A percentile compares a stretch with the other conserved stretches of the same genome.
Conservation (phyloP, 1,140 invertebrate genomes). For the Drosophila mojavensis region DNA sequence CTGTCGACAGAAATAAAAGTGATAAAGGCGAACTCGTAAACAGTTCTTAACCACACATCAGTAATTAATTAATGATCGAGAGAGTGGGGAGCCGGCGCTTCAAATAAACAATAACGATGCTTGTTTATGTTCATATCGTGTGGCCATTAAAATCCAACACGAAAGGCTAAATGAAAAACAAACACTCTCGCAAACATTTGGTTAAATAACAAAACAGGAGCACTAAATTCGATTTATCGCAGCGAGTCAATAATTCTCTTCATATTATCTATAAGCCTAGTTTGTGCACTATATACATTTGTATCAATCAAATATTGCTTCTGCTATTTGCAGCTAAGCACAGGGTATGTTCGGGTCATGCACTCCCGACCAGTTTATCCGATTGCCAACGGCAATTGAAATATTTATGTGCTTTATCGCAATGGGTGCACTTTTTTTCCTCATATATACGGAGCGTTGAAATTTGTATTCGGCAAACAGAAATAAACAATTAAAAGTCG, state of each 20-base stretch:
- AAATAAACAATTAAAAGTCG: not conserved
- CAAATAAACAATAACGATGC: slow-evolving; percentile 22
- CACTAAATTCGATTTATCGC: too few species aligned
- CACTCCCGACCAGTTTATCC: not conserved
- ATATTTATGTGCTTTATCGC: slow-evolving; percentile 20
- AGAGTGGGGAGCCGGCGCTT: not conserved
- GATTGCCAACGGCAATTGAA: slow-evolving; percentile 19
- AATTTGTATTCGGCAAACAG: slow-evolving; percentile 19
- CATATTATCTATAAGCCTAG: too few species aligned
- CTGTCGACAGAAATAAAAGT: slow-evolving; percentile 25
- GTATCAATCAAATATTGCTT: too few species aligned
- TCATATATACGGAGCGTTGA: slow-evolving; percentile 25
- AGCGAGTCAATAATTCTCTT: too few species aligned
- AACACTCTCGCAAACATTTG: too few species aligned
- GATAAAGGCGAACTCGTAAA: slow-evolving; percentile 1
- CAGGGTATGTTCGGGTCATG: too few species aligned
- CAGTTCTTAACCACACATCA: slow-evolving; percentile 31
- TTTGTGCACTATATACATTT: too few species aligned
- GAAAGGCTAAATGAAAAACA: too few species aligned
- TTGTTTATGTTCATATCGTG: not conserved
- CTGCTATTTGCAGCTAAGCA: too few species aligned
- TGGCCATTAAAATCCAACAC: not conserved
- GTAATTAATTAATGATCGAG: slow-evolving; percentile 25
- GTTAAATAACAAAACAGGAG: too few species aligned
- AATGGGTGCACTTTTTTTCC: slow-evolving; percentile 8